Base-by-base conservation (phyloP, 37 sponge, comb jelly and placozoan species). In the Ephydatia muelleri region DNA sequence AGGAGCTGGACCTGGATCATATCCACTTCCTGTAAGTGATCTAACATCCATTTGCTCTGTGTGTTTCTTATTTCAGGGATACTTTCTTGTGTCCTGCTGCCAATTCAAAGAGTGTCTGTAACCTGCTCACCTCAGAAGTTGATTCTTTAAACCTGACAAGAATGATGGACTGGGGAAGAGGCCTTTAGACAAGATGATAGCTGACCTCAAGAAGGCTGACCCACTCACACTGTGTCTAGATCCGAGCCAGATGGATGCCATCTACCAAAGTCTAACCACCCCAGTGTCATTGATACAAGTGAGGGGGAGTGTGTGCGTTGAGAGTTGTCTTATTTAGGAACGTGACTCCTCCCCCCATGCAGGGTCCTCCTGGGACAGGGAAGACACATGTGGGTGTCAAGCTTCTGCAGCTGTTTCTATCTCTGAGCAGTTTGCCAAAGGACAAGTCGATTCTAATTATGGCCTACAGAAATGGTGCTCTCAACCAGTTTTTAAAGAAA, bases 311-410 rank as follows among this genome's bases (percentile, higher is more conserved):
- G 23, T 25, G 6, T 32, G 29, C 40, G 13, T 31, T 75, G 76
- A n/a, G n/a, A n/a, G n/a, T n/a, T n/a, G n/a, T n/a, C n/a, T n/a
- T n/a, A n/a, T n/a, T n/a, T n/a, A n/a, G n/a, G n/a, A n/a, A n/a
- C n/a, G n/a, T n/a, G n/a, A n/a, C n/a, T n/a, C n/a, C n/a, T n/a
- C n/a, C 38, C 5, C 21, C 1, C 6, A 49, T 49, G 9, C 65
- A 83, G 83, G 89, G 89, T 33, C 89, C 89, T 35, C 89, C 89
- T 26, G 89, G 89, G 34, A 89, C 89, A 38, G 89, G 89, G 70
- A 89, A 89, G 67, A 77, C 89, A 1, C 84, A 83, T 22, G 25
- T 89, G 35, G 84, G 76, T 0, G 2, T 68, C 40, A 76, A 78
- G 68, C 70, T 89, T 19, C 28, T 78, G 34, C 80, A 83, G 4